These are phyloP conservation scores for Agrotis puta DNA, from an alignment of 2,888 invertebrate genomes.

Conservation along the genomic window DNA sequence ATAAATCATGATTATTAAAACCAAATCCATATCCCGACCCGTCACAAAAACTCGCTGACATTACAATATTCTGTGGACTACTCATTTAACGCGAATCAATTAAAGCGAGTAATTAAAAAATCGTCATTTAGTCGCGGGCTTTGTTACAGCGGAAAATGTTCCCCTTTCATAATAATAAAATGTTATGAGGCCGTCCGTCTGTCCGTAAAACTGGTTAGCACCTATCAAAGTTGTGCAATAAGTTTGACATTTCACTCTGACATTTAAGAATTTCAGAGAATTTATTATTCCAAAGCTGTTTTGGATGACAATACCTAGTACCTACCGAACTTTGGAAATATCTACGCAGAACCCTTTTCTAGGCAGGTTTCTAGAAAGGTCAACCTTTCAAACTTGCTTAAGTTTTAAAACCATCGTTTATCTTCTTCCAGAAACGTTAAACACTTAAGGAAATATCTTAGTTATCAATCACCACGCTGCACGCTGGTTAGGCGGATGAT, in stretches of 20 bases:
- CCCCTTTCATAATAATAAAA: conserved; percentile 55
- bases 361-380: neutral
- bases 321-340: neutral
- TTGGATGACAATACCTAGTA: conserved; percentile 6
- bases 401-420: neutral
- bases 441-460: too few relatives aligned
- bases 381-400: too few relatives aligned
- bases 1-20: conserved; percentile 46
- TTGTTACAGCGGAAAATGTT: conserved; percentile 61
- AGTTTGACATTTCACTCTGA: conserved; percentile 38
- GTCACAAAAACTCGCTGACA: conserved; percentile 52
- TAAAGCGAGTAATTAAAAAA: conserved; percentile 66
- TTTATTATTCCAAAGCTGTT: neutral
- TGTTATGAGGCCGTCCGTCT: conserved; percentile 40
- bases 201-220: conserved; percentile 58
- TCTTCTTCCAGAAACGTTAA: neutral
- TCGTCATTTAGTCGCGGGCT: conserved; percentile 47
- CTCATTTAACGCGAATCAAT: conserved; percentile 64
- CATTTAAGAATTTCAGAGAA: conserved; percentile 27
- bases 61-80: conserved; percentile 46
- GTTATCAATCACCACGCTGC: neutral
- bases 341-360: neutral
- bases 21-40: conserved; percentile 14
- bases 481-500: neutral
- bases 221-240: conserved; percentile 55